Evolutionary conservation across 2,888 invertebrate genomes (phyloP), one percentile per base, ranked within the genome.

Genomic region (Troides oblongomaculatus): DNA sequence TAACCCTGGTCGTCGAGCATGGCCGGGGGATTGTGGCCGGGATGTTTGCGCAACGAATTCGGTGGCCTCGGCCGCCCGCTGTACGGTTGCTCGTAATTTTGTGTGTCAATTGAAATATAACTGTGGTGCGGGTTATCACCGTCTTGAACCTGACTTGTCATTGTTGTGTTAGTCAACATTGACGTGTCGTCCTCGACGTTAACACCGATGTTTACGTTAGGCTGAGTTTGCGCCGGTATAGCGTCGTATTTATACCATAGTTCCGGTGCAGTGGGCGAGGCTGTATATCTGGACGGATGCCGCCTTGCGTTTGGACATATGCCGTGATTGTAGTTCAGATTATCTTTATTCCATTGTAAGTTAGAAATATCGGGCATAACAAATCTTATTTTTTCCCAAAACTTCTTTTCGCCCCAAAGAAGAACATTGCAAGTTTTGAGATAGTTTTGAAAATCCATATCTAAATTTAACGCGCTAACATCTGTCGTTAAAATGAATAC

Each of bases 351-450:
- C 92, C 94, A 94, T 80, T 94, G 93, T 77, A 94, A 92, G 81
- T 94, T 94, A 67, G 93, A 90, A 76, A 93, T 92, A 76, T 98
- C 97, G 72, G 97, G 97, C 95, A 97, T 95, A 68, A 96, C 95
- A 89, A 94, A 95, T 74, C 96, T 94, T 74, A 98, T 93, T 88
- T 97, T 97, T 79, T 97, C 96, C 97, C 97, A 98, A 90, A 98
- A 98, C 79, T 96, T 94, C 79, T 95, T 95, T 87, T 97, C 97
- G 74, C 96, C 96, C 95, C 96, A 96, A 74, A 96, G 93, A 74
- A 95, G 93, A 65, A 95, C 95, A 56, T 95, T 94, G 90, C 96
- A 94, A 79, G 95, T 95, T 81, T 95, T 94, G 72, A 96, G 90
- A 73, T 96, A 93, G 68, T 94, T 93, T 84, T 96, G 95, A 64